A percentile compares a stretch with the other conserved stretches of the same genome.
Evolutionary conservation across 2,113 vertebrate species (phyloP).

Genomic region (Urocynchramus pylzowi): DNA sequence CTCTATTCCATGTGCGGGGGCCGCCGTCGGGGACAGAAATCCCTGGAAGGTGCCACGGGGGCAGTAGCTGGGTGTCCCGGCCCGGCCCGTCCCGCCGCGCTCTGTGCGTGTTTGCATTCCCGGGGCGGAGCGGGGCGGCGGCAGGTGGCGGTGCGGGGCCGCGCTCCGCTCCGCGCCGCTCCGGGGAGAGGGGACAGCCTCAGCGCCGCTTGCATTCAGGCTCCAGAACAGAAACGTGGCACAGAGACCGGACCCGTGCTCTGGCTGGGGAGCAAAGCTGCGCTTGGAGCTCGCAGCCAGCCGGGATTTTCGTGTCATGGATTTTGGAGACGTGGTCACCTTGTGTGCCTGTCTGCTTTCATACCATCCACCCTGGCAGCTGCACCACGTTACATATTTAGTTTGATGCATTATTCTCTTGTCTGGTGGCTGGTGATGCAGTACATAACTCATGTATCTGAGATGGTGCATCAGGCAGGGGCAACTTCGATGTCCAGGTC

Average conservation of each 20-base stretch:
- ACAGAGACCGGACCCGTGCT: fast-evolving
- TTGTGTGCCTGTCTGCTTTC: neutral
- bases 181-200: fast-evolving
- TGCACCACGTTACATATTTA: neutral
- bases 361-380: neutral
- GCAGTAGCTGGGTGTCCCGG: neutral
- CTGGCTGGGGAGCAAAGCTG: neutral
- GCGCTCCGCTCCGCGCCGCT: neutral
- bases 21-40: neutral
- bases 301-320: neutral
- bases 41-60: neutral
- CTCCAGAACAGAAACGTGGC: fast-evolving
- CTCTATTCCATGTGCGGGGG: neutral
- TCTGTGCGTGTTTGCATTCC: fast-evolving
- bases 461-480: neutral
- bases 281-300: neutral
- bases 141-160: conserved; percentile 57
- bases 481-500: neutral
- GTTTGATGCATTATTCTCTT: neutral
- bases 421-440: neutral
- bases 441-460: neutral
- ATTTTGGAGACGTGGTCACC: neutral
- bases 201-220: fast-evolving
- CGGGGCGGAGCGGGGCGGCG: neutral
- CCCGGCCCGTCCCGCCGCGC: too few relatives aligned